Percentiles rank a stretch among this genome's conserved stretches.
phyloP scores from a whole-genome alignment of 2,113 vertebrate genomes.

The Nothobranchius furzeri region DNA sequence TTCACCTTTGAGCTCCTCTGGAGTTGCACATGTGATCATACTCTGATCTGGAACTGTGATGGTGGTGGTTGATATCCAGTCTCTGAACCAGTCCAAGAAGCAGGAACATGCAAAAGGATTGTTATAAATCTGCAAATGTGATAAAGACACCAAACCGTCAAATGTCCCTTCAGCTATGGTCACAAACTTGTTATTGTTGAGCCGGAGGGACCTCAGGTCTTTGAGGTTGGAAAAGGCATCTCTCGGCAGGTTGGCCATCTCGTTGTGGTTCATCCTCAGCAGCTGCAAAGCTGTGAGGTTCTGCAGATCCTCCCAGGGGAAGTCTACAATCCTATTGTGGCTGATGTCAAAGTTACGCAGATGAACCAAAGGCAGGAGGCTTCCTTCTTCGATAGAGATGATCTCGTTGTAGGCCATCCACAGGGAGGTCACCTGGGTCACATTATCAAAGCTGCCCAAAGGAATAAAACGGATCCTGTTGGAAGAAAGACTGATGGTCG shows the following conservation, averaged over 20 bases:
- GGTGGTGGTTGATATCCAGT: constrained; percentile 85
- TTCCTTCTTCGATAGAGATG: constrained; percentile 79
- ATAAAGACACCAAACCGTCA: constrained; percentile 85
- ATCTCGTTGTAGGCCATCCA: constrained; percentile 94
- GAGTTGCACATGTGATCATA: constrained; percentile 83
- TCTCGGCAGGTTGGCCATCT: constrained; percentile 83
- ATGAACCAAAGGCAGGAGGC: constrained; percentile 81
- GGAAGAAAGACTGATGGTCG: constrained; percentile 87
- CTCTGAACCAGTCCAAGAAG: constrained; percentile 87
- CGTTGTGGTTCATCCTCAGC: constrained; percentile 96
- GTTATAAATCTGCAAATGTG: constrained; percentile 89
- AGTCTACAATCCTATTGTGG: constrained; percentile 88
- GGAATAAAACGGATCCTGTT: constrained; percentile 86
- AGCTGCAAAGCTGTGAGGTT: constrained; percentile 88
- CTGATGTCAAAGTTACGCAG: constrained; percentile 95
- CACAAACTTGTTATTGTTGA: constrained; percentile 90
- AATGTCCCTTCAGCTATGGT: constrained; percentile 88
- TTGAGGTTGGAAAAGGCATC: constrained; percentile 85
- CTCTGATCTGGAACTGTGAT: constrained; percentile 84
- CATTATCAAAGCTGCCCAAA: constrained; percentile 81
- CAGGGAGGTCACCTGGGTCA: constrained; percentile 86
- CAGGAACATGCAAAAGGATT: constrained; percentile 92
- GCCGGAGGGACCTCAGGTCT: constrained; percentile 89
- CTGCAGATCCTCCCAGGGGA: constrained; percentile 92
- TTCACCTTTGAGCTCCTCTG: constrained; percentile 80